phyloP scores from a whole-genome alignment of 2,113 vertebrate genomes.

The Vidua macroura region DNA sequence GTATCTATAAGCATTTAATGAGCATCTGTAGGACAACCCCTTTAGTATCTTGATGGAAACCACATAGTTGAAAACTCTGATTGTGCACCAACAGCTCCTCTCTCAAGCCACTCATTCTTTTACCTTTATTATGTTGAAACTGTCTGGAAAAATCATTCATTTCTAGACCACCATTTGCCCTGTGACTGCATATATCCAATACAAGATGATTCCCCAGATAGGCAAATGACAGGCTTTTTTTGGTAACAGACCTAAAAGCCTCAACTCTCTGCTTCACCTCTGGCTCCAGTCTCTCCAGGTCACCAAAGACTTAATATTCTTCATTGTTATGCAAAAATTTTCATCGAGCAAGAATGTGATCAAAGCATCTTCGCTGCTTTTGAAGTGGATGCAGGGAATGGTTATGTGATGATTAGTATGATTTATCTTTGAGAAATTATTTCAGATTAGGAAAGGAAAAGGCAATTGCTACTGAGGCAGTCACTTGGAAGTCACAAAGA shows the following conservation, averaged over 20 bases:
- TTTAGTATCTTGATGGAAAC: background rate
- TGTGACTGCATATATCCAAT: background rate
- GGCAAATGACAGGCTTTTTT: background rate
- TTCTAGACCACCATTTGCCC: background rate
- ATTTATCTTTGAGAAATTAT: background rate
- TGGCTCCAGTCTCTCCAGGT: rapidly evolving
- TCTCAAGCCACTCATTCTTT: background rate
- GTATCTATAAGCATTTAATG: background rate
- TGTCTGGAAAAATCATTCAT: background rate
- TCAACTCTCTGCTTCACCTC: background rate
- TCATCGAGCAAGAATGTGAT: background rate
- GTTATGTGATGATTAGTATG: background rate
- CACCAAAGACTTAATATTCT: background rate
- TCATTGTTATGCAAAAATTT: background rate
- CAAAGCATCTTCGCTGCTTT: background rate
- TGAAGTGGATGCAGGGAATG: background rate
- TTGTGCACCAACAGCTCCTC: background rate
- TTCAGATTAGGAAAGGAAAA: background rate
- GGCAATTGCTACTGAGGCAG: background rate
- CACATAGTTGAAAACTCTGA: background rate
- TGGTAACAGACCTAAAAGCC: background rate
- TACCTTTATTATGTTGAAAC: background rate
- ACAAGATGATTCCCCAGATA: background rate
- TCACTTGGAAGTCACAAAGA: background rate
- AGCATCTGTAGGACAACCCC: background rate